Conservation (phyloP, 2,113 vertebrate genomes). For the Hiodon tergisus region DNA sequence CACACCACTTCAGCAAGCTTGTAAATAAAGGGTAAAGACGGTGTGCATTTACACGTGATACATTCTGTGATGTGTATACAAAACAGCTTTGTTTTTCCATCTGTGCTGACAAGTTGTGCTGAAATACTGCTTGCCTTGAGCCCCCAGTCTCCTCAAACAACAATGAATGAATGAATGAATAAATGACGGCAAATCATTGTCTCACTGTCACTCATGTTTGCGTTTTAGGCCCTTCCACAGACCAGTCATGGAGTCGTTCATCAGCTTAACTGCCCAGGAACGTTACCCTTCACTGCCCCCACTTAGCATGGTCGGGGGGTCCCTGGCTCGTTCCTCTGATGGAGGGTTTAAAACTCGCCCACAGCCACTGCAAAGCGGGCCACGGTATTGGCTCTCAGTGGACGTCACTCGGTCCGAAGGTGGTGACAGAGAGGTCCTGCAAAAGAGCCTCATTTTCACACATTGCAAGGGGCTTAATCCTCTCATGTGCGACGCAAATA, state of each 20-base stretch:
- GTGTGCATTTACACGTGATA: background rate
- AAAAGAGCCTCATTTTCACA: conserved; percentile 2
- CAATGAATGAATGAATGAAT: background rate
- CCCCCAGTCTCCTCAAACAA: background rate
- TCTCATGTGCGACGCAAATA: conserved; percentile 1
- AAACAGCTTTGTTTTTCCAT: background rate
- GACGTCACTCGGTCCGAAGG: conserved; percentile 1
- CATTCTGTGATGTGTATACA: too few species aligned
- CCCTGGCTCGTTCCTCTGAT: conserved; percentile 5
- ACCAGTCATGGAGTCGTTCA: conserved; percentile 5
- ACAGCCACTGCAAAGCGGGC: background rate
- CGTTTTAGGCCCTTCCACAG: background rate
- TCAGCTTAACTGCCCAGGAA: conserved; percentile 21
- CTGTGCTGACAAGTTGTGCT: background rate
- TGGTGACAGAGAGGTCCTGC: conserved; percentile 7
- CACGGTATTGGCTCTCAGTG: background rate
- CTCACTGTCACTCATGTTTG: background rate
- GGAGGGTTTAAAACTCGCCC: conserved; percentile 20
- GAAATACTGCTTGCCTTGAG: background rate
- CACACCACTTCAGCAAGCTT: background rate
- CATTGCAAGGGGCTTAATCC: conserved; percentile 3
- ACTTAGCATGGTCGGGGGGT: background rate
- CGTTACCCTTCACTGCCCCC: conserved; percentile 18
- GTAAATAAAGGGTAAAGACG: background rate
- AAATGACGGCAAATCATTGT: background rate